A percentile compares a stretch with the other conserved stretches of the same genome.
These are phyloP conservation scores for Eidolon helvum DNA, from an alignment of 2,113 vertebrate genomes.

Conservation along the genomic window DNA sequence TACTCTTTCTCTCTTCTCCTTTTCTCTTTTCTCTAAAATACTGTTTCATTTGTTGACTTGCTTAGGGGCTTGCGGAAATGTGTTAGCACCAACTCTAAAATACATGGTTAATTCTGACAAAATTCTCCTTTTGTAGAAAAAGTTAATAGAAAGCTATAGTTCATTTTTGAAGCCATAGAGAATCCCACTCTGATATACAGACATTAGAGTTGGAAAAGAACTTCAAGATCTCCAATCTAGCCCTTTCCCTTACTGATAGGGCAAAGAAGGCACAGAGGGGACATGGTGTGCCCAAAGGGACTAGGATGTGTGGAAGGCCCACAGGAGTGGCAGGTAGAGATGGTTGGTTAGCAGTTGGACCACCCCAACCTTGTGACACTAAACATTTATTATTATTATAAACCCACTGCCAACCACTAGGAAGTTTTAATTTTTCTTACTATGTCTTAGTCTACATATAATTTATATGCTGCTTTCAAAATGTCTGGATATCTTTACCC, in stretches of 20 bases:
- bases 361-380: background rate
- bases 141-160: background rate
- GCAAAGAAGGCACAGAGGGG: background rate
- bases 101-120: background rate
- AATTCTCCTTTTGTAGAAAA: background rate
- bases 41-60: background rate
- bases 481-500: background rate
- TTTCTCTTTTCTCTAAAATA: background rate
- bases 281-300: background rate
- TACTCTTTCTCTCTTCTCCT: background rate
- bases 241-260: background rate
- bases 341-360: background rate
- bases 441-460: background rate
- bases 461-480: background rate
- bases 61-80: background rate
- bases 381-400: background rate
- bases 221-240: no score
- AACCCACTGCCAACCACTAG: background rate
- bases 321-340: background rate
- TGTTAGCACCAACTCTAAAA: background rate
- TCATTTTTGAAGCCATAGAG: background rate
- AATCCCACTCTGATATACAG: background rate
- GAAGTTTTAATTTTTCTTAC: background rate
- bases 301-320: background rate
- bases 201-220: background rate